Conservation (phyloP, 2,113 vertebrate species). For the Melanerpes formicivorus region DNA sequence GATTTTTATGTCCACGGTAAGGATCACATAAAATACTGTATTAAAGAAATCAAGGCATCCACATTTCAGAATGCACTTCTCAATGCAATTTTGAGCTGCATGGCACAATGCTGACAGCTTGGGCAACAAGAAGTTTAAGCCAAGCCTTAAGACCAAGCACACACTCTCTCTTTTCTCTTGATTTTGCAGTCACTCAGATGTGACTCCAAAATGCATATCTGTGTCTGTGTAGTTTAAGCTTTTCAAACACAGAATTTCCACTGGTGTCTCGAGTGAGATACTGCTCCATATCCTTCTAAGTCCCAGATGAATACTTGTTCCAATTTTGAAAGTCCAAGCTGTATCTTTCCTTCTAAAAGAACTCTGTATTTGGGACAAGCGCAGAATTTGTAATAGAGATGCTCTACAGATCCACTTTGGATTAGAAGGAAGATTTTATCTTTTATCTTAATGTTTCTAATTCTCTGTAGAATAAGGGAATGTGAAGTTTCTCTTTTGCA, state of each 20-base stretch:
- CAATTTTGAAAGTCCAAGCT: constrained; percentile 20
- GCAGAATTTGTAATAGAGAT: constrained; percentile 4
- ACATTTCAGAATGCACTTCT: background rate
- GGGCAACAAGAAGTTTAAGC: background rate
- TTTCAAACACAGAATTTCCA: background rate
- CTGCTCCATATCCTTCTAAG: background rate
- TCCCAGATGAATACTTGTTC: constrained; percentile 15
- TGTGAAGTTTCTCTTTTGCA: background rate
- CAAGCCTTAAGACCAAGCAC: background rate
- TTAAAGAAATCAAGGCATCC: background rate
- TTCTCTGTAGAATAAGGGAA: background rate
- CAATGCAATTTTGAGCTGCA: background rate
- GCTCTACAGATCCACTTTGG: background rate
- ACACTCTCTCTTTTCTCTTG: background rate
- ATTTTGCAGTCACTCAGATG: background rate
- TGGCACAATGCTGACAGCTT: background rate
- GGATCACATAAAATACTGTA: background rate
- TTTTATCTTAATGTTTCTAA: background rate
- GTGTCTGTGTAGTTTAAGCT: background rate
- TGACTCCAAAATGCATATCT: background rate
- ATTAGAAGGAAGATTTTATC: background rate
- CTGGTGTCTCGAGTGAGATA: background rate
- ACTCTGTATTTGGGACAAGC: constrained; percentile 13
- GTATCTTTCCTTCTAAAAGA: background rate
- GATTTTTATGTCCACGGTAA: background rate